Base-by-base conservation (phyloP, 2,888 invertebrate species). In the Anthrax anthrax region DNA sequence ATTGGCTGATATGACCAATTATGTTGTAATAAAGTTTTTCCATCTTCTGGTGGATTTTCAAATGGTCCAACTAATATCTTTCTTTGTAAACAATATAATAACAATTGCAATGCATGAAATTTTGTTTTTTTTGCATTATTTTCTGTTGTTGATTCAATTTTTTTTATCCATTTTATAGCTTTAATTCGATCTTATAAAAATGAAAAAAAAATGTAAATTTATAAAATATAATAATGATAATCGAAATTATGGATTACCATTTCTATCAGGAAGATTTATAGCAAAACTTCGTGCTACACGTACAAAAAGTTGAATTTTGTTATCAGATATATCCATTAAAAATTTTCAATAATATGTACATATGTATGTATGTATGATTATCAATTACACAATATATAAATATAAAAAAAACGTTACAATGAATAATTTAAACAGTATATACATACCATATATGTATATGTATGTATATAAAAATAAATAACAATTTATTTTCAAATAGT, bases 61-160 rank as follows among this genome's bases (percentile, higher is more conserved):
- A 72, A 72, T 18, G 68, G 65, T 8, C 69, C 70, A 6, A 59
- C 57, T 13, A 72, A 57, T 48, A 56, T 60, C 47, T 64, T 58
- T 9, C 63, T 55, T 54, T 72, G 70, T 50, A 72, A 55, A 4
- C 64, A 64, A 47, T 70, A 67, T 2, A 72, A 57, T 17, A 72
- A 55, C 27, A 72, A 56, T 55, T 72, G 71, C 3, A 71, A 53
- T 49, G 69, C 70, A 47, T 67, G 51, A 17, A 49, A 27, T 40
- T 41, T 46, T 12, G 29, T 18, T 12, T 14, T 44, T 36, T 51
- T 49, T 1, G 37, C 44, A 5, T 49, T 1, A 2, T 43, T 43
- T 8, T 46, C 47, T 8, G n/a, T n/a, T 9, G 42, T 37, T n/a
- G 40, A 3, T 14, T 52, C 46, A n/a, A 56, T 44, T 19, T 49